These are phyloP conservation scores for Dipodomys ordii DNA, from an alignment of 2,113 vertebrate species.

Conservation along the genomic window DNA sequence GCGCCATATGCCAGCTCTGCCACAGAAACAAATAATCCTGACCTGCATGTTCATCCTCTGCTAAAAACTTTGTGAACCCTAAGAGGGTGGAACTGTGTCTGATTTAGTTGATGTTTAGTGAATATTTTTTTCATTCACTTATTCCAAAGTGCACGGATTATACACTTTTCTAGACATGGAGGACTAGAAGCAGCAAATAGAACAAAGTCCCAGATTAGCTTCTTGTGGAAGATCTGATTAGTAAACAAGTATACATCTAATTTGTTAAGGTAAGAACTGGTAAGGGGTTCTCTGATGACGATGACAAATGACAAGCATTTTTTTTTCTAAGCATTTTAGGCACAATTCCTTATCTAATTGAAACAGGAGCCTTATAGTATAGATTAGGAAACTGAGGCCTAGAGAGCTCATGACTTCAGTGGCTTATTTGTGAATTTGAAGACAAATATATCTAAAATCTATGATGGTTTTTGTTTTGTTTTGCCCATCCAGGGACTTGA, in stretches of 20 bases:
- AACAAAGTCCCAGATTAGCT: neutral
- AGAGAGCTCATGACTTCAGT: neutral
- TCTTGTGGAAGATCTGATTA: neutral
- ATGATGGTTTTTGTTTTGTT: neutral
- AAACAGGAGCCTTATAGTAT: neutral
- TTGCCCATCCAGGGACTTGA: no score
- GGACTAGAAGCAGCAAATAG: neutral
- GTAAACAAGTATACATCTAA: neutral
- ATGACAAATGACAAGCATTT: no score
- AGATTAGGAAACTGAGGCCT: neutral
- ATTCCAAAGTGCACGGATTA: neutral
- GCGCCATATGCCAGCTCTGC: no score
- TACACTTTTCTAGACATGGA: neutral
- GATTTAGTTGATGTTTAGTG: neutral
- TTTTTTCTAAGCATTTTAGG: neutral
- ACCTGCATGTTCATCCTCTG: no score
- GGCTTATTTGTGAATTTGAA: neutral
- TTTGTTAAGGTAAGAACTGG: neutral
- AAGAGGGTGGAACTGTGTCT: no score
- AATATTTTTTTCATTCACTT: neutral
- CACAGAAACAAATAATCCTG: no score
- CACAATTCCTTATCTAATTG: neutral
- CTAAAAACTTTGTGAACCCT: no score
- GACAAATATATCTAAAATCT: neutral
- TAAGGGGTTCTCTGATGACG: neutral